Evolutionary conservation across 30 jellyfish, hydroid and myxozoan species (phyloP), one percentile per base, ranked within the genome.

Genomic region (Hydra vulgaris): DNA sequence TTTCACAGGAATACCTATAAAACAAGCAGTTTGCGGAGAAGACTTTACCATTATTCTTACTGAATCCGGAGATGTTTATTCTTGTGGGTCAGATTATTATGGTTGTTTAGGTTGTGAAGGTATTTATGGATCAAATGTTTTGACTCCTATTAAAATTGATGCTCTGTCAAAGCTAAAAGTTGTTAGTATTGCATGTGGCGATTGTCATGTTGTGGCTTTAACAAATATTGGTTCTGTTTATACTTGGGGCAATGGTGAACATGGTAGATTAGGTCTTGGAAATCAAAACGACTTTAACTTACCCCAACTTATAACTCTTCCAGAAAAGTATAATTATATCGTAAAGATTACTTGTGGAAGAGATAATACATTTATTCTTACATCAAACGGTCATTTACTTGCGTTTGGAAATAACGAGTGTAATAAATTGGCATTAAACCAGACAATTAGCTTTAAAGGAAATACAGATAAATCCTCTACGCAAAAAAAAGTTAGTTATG

Each of bases 161-260:
- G 27, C 74, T 40, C 76, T 89, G 72, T 16, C 70, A 22, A 74
- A 71, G 54, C n/a, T 73, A 52, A 73, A 76, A 20, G 74, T 85
- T 54, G 76, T 74, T 69, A 88, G 87, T 72, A 87, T 89, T 21
- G 94, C 88, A 53, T 81, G 92, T 55, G 97, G 97, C 40, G 97
- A 89, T 75, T 84, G 89, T 17, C 97, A 89, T 66, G 97, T 89
- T 70, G 95, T 89, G 25, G 97, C 95, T 12, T 67, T 89, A 77
- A 83, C 97, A 3, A 84, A 76, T 16, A 89, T 81, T 69, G 92
- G 92, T 0, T 89, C 78, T 54, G 95, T 89, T 1, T 89, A 80
- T 83, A 78, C 97, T 5, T 89, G 97, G 97, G 97, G 97, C 0
- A 84, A 95, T 82, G 97, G 97, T 18, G 94, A 89, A 23, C 72